These are phyloP conservation scores for Lepidocyrtinus sp. DNA, from an alignment of 2,888 invertebrate genomes.

Conservation along the genomic window DNA sequence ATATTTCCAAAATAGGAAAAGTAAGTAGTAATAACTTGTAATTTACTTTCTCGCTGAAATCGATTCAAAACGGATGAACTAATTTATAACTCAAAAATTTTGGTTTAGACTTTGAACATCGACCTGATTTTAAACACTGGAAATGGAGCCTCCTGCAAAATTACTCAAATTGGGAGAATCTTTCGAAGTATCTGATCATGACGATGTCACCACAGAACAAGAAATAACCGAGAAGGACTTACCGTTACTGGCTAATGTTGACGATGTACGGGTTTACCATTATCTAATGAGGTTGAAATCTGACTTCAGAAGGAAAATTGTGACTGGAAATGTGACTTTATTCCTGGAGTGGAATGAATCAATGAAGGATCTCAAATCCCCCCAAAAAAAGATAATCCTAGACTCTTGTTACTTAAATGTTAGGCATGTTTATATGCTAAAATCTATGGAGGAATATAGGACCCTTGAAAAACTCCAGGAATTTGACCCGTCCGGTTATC, in stretches of 20 bases:
- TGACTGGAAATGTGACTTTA: conserved; percentile 66
- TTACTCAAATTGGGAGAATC: not conserved
- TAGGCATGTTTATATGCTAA: conserved; percentile 40
- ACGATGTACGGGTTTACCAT: conserved; percentile 69
- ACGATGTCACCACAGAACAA: no score
- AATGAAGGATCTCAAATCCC: not conserved
- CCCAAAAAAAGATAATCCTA: conserved; percentile 54
- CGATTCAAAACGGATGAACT: no score
- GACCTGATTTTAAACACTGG: no score
- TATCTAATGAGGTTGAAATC: conserved; percentile 69
- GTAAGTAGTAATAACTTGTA: no score
- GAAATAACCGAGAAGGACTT: conserved; percentile 62
- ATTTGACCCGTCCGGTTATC: conserved; percentile 2
- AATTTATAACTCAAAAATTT: no score
- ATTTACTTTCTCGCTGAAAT: no score
- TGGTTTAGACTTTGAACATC: no score
- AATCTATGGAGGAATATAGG: conserved; percentile 12
- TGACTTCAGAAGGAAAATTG: conserved; percentile 59
- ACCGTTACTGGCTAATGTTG: conserved; percentile 69
- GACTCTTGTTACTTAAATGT: conserved; percentile 63
- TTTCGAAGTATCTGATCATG: no score
- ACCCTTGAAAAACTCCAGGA: not conserved
- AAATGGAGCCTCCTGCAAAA: conserved; percentile 16
- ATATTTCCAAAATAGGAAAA: no score
- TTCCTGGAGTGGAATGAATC: conserved; percentile 61